Base-by-base conservation (phyloP, 2,113 vertebrate species). In the Pipa parva region DNA sequence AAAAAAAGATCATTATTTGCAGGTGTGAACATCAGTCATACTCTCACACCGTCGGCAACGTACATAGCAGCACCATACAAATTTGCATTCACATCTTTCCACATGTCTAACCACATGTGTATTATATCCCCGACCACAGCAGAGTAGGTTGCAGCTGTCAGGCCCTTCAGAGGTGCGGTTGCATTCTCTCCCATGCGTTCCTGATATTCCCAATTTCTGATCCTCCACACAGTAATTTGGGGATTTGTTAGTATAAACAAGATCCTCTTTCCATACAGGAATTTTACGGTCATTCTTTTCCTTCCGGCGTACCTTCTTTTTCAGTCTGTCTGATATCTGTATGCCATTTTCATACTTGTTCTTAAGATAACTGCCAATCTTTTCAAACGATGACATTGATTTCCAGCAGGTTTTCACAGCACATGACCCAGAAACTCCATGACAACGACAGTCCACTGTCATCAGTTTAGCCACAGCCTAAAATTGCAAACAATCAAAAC, bases 61-160 rank as follows among this genome's bases (percentile, higher is more conserved):
- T 21, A 99, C 97, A 0, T 95, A 96, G 81, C 97, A 99, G 85
- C 97, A 99, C 97, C 97, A 99, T 48, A 98, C 81, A 0, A 99
- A 98, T 81, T 95, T 97, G 80, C 97, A 98, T 27, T 97, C 92
- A 0, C 97, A 99, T 57, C 94, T 87, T 2, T 94, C 89, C 71
- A 96, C 90, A 0, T 92, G 89, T 27, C 97, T 77, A 58, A 95
- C 94, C 1, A 98, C 90, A 0, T 93, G 95, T 0, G 96, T 99
- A 80, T 99, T 97, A 88, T 99, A 98, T 1, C 96, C 97, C 0
- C 95, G 81, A 6, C 96, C 96, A 0, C 97, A 99, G 84, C 97
- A 99, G 2, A 98, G 90, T 60, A 98, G 86, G 77, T 92, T 93
- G 71, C 97, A 99, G 72, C 97, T 89, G 0, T 90, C 92, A 0